A percentile compares a stretch with the other conserved stretches of the same genome.
Conservation (phyloP, 2,797 vertebrate genomes). For the Margarornis squamiger region DNA sequence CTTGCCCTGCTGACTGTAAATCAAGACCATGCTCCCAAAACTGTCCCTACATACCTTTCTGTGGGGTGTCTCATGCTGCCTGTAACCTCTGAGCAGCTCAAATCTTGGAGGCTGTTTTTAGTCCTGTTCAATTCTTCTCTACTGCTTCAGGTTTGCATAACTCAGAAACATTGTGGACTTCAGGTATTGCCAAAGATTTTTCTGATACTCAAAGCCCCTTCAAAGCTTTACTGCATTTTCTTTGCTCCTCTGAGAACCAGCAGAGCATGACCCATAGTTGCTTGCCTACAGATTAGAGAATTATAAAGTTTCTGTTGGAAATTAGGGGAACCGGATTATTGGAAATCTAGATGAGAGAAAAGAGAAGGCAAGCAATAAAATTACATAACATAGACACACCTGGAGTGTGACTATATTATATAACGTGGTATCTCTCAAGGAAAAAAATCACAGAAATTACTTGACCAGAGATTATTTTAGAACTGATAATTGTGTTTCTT, state of each 20-base stretch:
- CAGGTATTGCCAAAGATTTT: not conserved
- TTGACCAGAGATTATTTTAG: not conserved
- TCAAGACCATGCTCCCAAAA: not conserved
- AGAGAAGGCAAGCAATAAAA: not conserved
- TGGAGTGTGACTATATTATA: not conserved
- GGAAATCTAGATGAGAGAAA: not conserved
- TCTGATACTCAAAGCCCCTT: not conserved
- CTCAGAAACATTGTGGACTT: not conserved
- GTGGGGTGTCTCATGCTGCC: not conserved
- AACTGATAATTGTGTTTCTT: not conserved
- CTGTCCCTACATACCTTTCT: not conserved
- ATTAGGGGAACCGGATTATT: not conserved
- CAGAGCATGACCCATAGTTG: not conserved
- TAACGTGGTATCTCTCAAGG: not conserved
- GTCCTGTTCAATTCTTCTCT: not conserved
- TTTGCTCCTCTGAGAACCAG: not conserved
- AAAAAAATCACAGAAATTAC: not conserved
- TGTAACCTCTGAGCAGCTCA: not conserved
- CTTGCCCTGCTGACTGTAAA: not conserved
- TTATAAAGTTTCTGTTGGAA: not conserved
- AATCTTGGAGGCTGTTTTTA: not conserved
- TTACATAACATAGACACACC: not conserved
- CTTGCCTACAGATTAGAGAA: constrained; percentile 13
- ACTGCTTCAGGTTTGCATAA: not conserved
- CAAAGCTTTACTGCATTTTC: not conserved